Conservation (phyloP, 1,140 invertebrate species). For the Probaryconus sp. region DNA sequence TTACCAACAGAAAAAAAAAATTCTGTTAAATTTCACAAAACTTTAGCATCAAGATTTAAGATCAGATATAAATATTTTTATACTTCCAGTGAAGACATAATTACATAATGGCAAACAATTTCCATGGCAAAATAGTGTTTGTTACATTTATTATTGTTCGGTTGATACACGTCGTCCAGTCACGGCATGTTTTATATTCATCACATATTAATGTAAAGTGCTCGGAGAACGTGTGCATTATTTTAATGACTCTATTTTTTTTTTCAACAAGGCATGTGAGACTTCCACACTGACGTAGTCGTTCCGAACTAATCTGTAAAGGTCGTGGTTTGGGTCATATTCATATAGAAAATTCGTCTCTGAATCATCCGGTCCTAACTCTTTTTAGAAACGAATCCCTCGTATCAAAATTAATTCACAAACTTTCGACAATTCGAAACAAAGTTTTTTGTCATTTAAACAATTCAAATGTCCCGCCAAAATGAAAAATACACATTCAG, state of each 20-base stretch:
- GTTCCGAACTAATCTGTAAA: slow-evolving; percentile 32
- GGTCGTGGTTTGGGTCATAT: slow-evolving; percentile 44
- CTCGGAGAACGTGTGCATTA: slow-evolving; percentile 36
- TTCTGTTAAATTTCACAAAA: no score
- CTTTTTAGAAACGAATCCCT: no score
- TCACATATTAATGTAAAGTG: slow-evolving; percentile 39
- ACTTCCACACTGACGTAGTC: slow-evolving; percentile 1
- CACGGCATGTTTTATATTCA: slow-evolving; percentile 51
- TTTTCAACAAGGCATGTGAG: slow-evolving; percentile 6
- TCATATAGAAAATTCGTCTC: slow-evolving; percentile 50
- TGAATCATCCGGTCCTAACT: neutral
- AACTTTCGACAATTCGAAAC: no score
- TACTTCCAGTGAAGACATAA: slow-evolving; percentile 28
- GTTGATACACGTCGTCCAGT: slow-evolving; percentile 44
- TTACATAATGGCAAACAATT: slow-evolving; percentile 46
- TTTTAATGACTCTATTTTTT: slow-evolving; percentile 48
- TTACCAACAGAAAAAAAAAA: no score
- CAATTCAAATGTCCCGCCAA: no score
- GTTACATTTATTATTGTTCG: slow-evolving; percentile 49
- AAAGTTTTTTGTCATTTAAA: no score
- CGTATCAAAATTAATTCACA: no score
- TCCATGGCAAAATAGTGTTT: slow-evolving; percentile 39
- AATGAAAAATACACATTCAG: no score
- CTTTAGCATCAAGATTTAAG: no score
- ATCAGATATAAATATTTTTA: slow-evolving; percentile 1